These are phyloP conservation scores for Amorpha juglandis DNA, from an alignment of 2,888 invertebrate genomes.

Conservation along the genomic window DNA sequence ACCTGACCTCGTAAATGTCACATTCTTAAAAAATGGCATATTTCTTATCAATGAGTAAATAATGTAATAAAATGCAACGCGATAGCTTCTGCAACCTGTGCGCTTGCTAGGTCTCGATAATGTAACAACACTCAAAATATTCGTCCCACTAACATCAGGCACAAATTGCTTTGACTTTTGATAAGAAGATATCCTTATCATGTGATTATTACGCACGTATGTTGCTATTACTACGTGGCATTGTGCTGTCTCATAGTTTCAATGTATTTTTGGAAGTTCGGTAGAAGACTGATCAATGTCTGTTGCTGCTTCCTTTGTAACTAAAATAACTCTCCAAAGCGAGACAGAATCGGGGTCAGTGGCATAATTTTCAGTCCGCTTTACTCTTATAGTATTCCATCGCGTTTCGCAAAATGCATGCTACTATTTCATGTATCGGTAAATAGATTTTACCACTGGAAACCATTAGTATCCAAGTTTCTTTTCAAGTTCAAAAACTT, in stretches of 20 bases:
- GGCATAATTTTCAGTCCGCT: not conserved
- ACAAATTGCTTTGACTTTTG: conserved; percentile 65
- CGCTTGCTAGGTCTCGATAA: conserved; percentile 41
- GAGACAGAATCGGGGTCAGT: not conserved
- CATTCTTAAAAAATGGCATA: conserved; percentile 9
- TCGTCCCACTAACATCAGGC: conserved; percentile 64
- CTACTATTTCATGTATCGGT: not conserved
- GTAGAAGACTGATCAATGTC: not conserved
- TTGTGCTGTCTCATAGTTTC: not conserved
- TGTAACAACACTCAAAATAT: conserved; percentile 34
- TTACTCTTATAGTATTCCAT: not conserved
- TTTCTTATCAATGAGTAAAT: conserved; percentile 18
- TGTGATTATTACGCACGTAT: conserved; percentile 46
- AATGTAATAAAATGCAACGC: conserved; percentile 56
- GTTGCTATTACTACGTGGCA: conserved; percentile 3
- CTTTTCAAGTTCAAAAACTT: not conserved
- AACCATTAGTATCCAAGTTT: too few species aligned
- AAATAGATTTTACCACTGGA: too few species aligned
- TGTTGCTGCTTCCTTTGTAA: not conserved
- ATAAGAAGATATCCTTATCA: conserved; percentile 62
- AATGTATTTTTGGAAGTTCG: not conserved
- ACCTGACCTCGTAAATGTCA: conserved; percentile 22
- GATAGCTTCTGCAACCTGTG: conserved; percentile 71
- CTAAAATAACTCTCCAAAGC: not conserved
- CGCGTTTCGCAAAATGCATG: not conserved